Percentiles rank a stretch among this genome's conserved stretches.
Conservation (phyloP, 2,113 vertebrate genomes). For the Rhagologus leucostigma region DNA sequence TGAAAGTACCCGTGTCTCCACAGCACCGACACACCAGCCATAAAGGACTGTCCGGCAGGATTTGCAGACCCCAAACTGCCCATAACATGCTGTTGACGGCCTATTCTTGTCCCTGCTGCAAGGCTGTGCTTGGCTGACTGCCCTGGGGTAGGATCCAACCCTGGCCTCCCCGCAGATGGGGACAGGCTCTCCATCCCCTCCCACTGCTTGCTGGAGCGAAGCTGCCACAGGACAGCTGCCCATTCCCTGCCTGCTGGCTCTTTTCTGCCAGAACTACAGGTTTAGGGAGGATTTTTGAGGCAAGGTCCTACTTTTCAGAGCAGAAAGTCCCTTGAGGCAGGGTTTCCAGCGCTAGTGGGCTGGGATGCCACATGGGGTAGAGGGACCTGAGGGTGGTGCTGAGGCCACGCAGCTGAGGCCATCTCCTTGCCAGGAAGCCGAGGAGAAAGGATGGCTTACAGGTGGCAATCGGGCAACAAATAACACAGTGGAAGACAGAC, state of each 20-base stretch:
- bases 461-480: not conserved
- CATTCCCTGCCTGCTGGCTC: not conserved
- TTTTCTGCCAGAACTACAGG: not conserved
- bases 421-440: not conserved
- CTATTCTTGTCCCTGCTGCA: not conserved
- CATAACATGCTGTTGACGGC: not conserved
- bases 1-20: accelerated
- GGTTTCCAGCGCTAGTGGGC: not conserved
- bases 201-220: accelerated
- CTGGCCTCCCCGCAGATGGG: accelerated
- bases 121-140: not conserved
- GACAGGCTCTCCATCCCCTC: not conserved
- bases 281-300: not conserved
- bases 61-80: not conserved
- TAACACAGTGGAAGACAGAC: not conserved
- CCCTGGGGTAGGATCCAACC: not conserved
- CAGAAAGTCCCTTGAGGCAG: not conserved
- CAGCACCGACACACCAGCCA: not conserved
- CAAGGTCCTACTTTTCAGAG: not conserved
- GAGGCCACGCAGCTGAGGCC: not conserved
- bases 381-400: not conserved
- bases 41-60: not conserved
- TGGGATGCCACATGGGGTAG: not conserved
- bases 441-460: not conserved
- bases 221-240: not conserved